phyloP scores from a whole-genome alignment of 2,888 invertebrate species.

The Thereva unica region DNA sequence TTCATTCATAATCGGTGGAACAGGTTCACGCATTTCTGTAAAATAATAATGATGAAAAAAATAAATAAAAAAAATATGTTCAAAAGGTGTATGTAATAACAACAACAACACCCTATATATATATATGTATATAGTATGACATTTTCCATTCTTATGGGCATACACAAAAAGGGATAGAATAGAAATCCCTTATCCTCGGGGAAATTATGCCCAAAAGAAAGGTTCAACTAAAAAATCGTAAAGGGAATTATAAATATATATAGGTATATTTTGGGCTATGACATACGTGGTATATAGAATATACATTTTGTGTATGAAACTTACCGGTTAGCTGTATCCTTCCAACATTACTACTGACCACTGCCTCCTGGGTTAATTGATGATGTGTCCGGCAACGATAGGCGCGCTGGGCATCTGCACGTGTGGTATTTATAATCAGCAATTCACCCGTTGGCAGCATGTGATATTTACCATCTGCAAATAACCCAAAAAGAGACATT shows the following conservation, averaged over 20 bases:
- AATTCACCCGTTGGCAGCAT: constrained; percentile 66
- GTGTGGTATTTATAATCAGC: constrained; percentile 64
- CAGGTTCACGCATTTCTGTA: constrained; percentile 62
- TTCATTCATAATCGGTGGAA: constrained; percentile 64
- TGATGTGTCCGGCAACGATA: constrained; percentile 67
- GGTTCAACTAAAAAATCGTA: background rate
- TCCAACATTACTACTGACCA: constrained; percentile 64
- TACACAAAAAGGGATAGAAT: background rate
- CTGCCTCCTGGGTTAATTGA: constrained; percentile 64
- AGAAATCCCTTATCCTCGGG: constrained; percentile 7
- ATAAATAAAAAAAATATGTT: too few species aligned
- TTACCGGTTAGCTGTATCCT: constrained; percentile 64
- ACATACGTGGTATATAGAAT: background rate
- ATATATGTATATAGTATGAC: too few species aligned
- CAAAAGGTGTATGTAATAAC: too few species aligned
- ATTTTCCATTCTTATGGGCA: background rate
- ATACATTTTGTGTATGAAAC: constrained; percentile 43
- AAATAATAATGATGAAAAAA: constrained; percentile 31
- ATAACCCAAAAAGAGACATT: background rate
- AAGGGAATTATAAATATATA: too few species aligned
- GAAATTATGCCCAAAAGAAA: background rate
- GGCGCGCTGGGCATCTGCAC: constrained; percentile 62
- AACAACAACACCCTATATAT: too few species aligned
- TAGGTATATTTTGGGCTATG: background rate
- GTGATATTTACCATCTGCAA: constrained; percentile 63